These are phyloP conservation scores for Etheostoma cragini DNA, from an alignment of 2,113 vertebrate species.

Conservation along the genomic window DNA sequence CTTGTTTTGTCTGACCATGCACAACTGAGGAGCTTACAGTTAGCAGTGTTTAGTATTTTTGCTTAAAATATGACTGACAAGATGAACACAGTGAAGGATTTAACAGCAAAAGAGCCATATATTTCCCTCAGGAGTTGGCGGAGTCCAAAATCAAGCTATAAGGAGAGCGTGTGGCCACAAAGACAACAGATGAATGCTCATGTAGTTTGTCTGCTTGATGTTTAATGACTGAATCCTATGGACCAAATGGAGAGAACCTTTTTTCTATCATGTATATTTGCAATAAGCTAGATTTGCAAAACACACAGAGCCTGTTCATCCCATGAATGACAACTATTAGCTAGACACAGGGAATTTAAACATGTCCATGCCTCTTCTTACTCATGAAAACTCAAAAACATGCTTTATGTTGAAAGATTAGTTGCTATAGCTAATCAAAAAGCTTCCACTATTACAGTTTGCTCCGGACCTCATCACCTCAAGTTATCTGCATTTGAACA, in stretches of 20 bases:
- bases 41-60: background rate
- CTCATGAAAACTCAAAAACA: background rate
- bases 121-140: background rate
- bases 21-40: background rate
- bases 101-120: background rate
- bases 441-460: background rate
- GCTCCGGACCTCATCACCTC: background rate
- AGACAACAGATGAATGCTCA: background rate
- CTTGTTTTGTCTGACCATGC: background rate
- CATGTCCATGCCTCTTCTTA: background rate
- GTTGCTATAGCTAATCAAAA: background rate
- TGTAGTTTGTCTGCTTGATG: background rate
- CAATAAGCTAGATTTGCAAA: background rate
- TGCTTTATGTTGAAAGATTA: background rate
- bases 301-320: background rate
- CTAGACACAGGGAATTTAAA: background rate
- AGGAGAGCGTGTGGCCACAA: background rate
- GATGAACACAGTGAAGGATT: background rate
- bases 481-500: background rate
- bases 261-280: background rate
- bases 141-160: background rate
- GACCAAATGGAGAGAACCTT: background rate
- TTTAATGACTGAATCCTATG: background rate
- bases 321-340: background rate
- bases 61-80: background rate